Conservation (phyloP, 2,888 invertebrate genomes). For the Pycnomerus fuliginosus region DNA sequence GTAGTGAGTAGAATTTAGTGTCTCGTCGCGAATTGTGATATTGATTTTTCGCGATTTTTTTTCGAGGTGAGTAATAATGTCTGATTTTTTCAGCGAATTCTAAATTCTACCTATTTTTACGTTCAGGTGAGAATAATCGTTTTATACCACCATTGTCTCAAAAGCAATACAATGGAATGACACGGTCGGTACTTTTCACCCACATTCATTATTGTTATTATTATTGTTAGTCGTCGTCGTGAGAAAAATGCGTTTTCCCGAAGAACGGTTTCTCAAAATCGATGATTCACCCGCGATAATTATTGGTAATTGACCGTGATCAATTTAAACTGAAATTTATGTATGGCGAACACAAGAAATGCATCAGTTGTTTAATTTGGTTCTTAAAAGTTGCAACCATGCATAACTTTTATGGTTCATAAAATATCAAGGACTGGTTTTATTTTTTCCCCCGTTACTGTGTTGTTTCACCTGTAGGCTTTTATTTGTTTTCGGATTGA, state of each 20-base stretch:
- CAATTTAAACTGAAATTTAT: slow-evolving; percentile 16
- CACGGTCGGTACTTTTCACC: too few species aligned
- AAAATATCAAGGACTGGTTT: slow-evolving; percentile 29
- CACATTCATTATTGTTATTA: background rate
- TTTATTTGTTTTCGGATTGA: too few species aligned
- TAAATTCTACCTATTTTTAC: background rate
- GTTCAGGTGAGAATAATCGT: background rate
- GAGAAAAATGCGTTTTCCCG: slow-evolving; percentile 3
- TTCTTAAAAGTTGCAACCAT: slow-evolving; percentile 28
- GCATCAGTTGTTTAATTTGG: slow-evolving; percentile 26
- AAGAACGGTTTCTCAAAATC: background rate
- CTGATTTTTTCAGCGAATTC: slow-evolving; percentile 18
- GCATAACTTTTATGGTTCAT: slow-evolving; percentile 29
- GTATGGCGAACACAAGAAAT: slow-evolving; percentile 19
- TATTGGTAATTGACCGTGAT: slow-evolving; percentile 13
- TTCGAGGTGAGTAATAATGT: too few species aligned
- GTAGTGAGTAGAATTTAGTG: slow-evolving; percentile 3
- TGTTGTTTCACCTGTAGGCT: too few species aligned
- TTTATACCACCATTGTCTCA: too few species aligned
- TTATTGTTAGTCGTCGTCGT: slow-evolving; percentile 1
- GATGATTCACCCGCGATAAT: slow-evolving; percentile 2
- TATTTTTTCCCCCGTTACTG: slow-evolving; percentile 14
- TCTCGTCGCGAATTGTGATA: slow-evolving; percentile 4
- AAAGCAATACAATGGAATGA: too few species aligned
- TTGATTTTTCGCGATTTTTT: slow-evolving; percentile 9